These are phyloP conservation scores for Pimpla rufipes DNA, from an alignment of 2,888 invertebrate species.

Conservation along the genomic window DNA sequence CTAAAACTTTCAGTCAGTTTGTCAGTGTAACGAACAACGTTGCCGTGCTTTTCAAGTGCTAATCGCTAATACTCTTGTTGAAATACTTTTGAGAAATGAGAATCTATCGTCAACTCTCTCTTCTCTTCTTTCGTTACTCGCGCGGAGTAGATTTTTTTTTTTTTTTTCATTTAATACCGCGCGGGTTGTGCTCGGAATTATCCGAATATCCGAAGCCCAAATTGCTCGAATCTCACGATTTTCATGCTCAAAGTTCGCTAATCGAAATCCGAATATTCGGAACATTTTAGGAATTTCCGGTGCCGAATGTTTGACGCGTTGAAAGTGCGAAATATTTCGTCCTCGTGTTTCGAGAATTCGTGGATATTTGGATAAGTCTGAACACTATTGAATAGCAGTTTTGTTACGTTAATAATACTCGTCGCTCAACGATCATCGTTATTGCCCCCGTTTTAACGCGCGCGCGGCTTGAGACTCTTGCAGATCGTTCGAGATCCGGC, in stretches of 20 bases:
- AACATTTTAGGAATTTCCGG: too few relatives aligned
- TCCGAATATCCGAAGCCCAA: too few relatives aligned
- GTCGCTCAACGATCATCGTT: conserved; percentile 52
- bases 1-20: conserved; percentile 78
- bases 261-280: too few relatives aligned
- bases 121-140: neutral
- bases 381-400: neutral
- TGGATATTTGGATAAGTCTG: too few relatives aligned
- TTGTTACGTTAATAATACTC: conserved; percentile 52
- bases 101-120: conserved; percentile 42
- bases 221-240: too few relatives aligned
- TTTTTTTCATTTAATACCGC: neutral
- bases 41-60: conserved; percentile 56
- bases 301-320: too few relatives aligned
- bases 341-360: too few relatives aligned
- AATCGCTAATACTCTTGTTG: conserved; percentile 64
- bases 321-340: too few relatives aligned
- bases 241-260: too few relatives aligned
- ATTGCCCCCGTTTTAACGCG: conserved; percentile 41
- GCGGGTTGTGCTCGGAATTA: neutral
- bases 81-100: conserved; percentile 64
- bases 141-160: neutral
- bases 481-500: conserved; percentile 19
- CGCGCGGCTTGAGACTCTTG: conserved; percentile 24
- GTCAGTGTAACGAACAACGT: conserved; percentile 73